Evolutionary conservation across 1,140 invertebrate species (phyloP).

Genomic region (Conopomorpha cramerella): DNA sequence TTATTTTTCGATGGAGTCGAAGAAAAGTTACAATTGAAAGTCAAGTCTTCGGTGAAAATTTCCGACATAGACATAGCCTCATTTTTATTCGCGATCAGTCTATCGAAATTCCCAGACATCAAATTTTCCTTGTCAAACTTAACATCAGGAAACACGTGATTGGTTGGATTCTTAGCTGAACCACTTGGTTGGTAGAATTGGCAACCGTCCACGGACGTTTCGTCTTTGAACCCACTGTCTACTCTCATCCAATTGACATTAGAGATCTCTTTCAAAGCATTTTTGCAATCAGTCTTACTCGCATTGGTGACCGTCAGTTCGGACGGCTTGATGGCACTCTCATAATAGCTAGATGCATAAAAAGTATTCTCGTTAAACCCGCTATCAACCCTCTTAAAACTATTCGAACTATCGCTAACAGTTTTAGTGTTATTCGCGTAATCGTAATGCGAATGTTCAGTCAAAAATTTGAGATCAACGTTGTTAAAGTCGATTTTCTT

Average conservation of each 20-base stretch:
- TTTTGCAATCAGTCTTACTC: slow-evolving; percentile 23
- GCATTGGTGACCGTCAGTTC: slow-evolving; percentile 43
- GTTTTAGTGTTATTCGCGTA: slow-evolving; percentile 20
- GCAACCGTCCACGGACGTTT: slow-evolving; percentile 37
- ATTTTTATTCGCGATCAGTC: slow-evolving; percentile 18
- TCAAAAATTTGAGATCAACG: slow-evolving; percentile 53
- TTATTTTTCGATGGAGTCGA: slow-evolving; percentile 54
- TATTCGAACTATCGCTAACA: slow-evolving; percentile 21
- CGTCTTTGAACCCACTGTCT: slow-evolving; percentile 55
- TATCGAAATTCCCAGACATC: slow-evolving; percentile 25
- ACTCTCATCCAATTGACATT: slow-evolving; percentile 50
- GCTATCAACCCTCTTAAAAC: slow-evolving; percentile 50
- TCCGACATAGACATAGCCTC: slow-evolving; percentile 51
- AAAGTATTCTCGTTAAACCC: slow-evolving; percentile 51
- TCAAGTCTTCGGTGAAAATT: slow-evolving; percentile 46
- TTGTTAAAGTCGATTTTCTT: slow-evolving; percentile 48
- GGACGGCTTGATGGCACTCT: slow-evolving; percentile 52
- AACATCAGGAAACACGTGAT: slow-evolving; percentile 21
- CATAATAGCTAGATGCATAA: slow-evolving; percentile 47
- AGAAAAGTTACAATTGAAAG: slow-evolving; percentile 51
- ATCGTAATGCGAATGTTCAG: slow-evolving; percentile 31
- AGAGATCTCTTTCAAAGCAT: slow-evolving; percentile 41
- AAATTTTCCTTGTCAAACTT: slow-evolving; percentile 39
- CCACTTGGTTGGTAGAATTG: slow-evolving; percentile 28
- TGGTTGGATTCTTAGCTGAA: slow-evolving; percentile 12